Conservation (phyloP, 2,113 vertebrate genomes). For the Onychostruthus taczanowskii region DNA sequence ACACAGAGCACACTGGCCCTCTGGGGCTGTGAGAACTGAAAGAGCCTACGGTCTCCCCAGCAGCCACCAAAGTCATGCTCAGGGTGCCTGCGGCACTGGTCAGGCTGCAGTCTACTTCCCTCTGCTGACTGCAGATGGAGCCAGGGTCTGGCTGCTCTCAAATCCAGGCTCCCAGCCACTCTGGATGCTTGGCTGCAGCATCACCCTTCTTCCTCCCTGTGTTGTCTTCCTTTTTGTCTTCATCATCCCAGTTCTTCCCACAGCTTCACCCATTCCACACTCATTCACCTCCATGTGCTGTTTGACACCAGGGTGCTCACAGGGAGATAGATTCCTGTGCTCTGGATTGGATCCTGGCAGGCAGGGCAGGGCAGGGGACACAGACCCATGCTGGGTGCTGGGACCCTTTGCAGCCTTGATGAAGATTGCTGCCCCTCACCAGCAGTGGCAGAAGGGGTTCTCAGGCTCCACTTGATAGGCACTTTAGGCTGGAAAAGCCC, state of each 20-base stretch:
- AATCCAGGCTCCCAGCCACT: neutral
- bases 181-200: neutral
- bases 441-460: neutral
- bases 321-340: neutral
- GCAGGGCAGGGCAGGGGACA: neutral
- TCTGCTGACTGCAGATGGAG: conserved; percentile 24
- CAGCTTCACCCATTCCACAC: neutral
- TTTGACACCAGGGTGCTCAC: neutral
- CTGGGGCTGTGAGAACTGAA: neutral
- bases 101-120: neutral
- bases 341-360: neutral
- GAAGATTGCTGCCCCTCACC: neutral
- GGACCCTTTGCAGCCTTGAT: neutral
- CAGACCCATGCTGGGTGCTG: neutral
- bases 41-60: fast-evolving
- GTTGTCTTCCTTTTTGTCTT: neutral
- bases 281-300: fast-evolving
- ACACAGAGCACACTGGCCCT: neutral
- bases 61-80: neutral
- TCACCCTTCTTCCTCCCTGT: neutral
- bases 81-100: neutral
- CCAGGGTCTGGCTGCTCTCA: neutral
- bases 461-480: no score
- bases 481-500: neutral
- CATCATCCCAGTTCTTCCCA: neutral